These are phyloP conservation scores for Oscheius sp. DNA, from an alignment of 2,888 invertebrate species.

Conservation along the genomic window DNA sequence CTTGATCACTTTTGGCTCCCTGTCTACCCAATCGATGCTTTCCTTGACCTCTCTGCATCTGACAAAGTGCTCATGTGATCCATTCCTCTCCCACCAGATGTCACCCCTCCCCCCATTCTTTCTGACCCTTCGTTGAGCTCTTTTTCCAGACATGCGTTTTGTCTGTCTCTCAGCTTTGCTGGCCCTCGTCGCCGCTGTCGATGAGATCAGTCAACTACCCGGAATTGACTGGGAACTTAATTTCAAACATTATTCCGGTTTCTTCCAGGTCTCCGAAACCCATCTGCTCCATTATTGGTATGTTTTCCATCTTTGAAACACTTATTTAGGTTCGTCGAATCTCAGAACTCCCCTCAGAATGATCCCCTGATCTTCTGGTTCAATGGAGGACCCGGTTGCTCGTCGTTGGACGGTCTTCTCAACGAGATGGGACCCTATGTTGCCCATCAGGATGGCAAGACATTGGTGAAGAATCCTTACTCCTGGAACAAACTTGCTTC, in stretches of 20 bases:
- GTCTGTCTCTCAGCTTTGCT: constrained; percentile 14
- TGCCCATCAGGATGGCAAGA: constrained; percentile 65
- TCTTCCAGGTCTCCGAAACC: constrained; percentile 70
- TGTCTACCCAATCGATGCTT: constrained; percentile 22
- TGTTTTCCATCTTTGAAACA: constrained; percentile 16
- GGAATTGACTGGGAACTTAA: constrained; percentile 62
- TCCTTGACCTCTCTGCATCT: too few relatives aligned
- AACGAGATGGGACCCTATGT: constrained; percentile 74
- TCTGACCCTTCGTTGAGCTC: neutral
- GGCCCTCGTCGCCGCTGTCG: constrained; percentile 20
- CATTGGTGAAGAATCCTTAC: constrained; percentile 65
- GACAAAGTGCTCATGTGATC: too few relatives aligned
- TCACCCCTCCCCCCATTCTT: neutral
- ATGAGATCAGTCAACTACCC: constrained; percentile 61
- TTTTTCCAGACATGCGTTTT: neutral
- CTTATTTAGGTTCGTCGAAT: constrained; percentile 64
- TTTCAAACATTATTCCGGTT: constrained; percentile 69
- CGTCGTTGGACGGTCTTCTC: constrained; percentile 72
- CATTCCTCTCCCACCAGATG: too few relatives aligned
- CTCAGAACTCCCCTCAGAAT: constrained; percentile 58
- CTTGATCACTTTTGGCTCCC: too few relatives aligned
- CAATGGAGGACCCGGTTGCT: constrained; percentile 73
- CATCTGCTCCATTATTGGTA: constrained; percentile 73
- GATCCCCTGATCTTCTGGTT: constrained; percentile 69
- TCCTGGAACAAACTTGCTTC: constrained; percentile 72